Conservation (phyloP, 2,113 vertebrate species). For the Perognathus longimembris region DNA sequence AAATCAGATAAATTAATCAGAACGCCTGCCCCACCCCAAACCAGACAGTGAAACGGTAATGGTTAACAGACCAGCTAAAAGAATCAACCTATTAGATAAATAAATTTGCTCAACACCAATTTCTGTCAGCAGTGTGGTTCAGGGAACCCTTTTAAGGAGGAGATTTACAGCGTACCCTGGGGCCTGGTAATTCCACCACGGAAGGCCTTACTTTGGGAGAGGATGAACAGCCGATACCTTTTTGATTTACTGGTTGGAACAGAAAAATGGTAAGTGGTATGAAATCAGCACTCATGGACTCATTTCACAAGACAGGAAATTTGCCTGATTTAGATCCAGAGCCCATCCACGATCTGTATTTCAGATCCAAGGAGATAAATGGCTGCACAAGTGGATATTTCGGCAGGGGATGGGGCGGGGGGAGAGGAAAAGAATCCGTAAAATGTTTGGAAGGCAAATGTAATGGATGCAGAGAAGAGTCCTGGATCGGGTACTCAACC, state of each 20-base stretch:
- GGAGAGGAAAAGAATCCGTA: slow-evolving; percentile 50
- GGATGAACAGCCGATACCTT: slow-evolving; percentile 87
- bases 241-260: slow-evolving; percentile 88
- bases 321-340: slow-evolving; percentile 87
- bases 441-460: slow-evolving; percentile 75
- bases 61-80: slow-evolving; percentile 85
- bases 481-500: too few species aligned
- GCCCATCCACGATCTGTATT: slow-evolving; percentile 85
- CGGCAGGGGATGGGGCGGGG: slow-evolving; percentile 38
- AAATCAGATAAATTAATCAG: slow-evolving; percentile 84
- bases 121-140: slow-evolving; percentile 87
- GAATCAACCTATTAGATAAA: slow-evolving; percentile 90
- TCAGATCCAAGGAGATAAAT: slow-evolving; percentile 88
- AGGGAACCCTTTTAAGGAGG: slow-evolving; percentile 87
- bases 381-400: slow-evolving; percentile 85
- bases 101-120: slow-evolving; percentile 86
- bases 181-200: slow-evolving; percentile 87
- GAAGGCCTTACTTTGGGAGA: slow-evolving; percentile 88
- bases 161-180: slow-evolving; percentile 87
- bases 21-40: slow-evolving; percentile 69
- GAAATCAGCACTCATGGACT: slow-evolving; percentile 88
- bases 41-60: slow-evolving; percentile 83
- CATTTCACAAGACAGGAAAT: slow-evolving; percentile 85
- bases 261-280: slow-evolving; percentile 87
- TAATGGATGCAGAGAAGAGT: background rate